A percentile compares a stretch with the other conserved stretches of the same genome.
phyloP scores from a whole-genome alignment of 2,888 invertebrate genomes.

The Drosophila atripex region DNA sequence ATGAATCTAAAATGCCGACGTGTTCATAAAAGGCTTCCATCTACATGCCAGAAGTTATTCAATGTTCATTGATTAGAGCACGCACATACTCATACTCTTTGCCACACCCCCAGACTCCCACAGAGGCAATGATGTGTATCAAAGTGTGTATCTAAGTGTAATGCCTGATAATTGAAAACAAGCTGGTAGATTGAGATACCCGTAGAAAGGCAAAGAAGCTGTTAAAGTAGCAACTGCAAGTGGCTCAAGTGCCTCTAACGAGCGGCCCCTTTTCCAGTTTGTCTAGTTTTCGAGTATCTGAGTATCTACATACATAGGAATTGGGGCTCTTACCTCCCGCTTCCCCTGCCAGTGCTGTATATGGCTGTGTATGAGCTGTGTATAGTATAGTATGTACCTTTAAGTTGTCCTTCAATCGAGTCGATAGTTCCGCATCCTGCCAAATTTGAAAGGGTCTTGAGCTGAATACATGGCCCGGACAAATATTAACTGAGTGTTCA shows the following conservation, averaged over 20 bases:
- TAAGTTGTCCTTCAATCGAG: slow-evolving; percentile 32
- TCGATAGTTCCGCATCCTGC: slow-evolving; percentile 33
- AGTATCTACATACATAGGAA: not conserved
- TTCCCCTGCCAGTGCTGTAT: slow-evolving; percentile 6
- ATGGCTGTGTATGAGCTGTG: slow-evolving; percentile 8
- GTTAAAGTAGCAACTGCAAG: slow-evolving; percentile 32
- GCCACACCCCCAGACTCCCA: not conserved
- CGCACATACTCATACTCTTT: not conserved
- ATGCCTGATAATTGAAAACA: slow-evolving; percentile 68
- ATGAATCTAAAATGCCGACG: slow-evolving; percentile 55
- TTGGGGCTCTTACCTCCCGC: slow-evolving; percentile 2
- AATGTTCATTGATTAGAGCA: slow-evolving; percentile 62
- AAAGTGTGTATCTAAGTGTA: slow-evolving; percentile 41
- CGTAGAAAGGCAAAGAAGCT: slow-evolving; percentile 34
- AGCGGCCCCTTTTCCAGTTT: slow-evolving; percentile 4
- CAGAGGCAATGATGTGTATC: slow-evolving; percentile 34
- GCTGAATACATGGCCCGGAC: not conserved
- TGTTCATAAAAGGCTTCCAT: slow-evolving; percentile 53
- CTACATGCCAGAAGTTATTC: slow-evolving; percentile 51
- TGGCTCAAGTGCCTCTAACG: slow-evolving; percentile 13
- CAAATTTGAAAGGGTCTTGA: slow-evolving; percentile 8
- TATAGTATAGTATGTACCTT: slow-evolving; percentile 39
- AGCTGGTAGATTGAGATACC: slow-evolving; percentile 22
- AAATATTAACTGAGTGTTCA: slow-evolving; percentile 22
- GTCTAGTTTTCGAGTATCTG: not conserved